A percentile compares a stretch with the other conserved stretches of the same genome.
Conservation (phyloP, 2,113 vertebrate species). For the Sceloporus tristichus region DNA sequence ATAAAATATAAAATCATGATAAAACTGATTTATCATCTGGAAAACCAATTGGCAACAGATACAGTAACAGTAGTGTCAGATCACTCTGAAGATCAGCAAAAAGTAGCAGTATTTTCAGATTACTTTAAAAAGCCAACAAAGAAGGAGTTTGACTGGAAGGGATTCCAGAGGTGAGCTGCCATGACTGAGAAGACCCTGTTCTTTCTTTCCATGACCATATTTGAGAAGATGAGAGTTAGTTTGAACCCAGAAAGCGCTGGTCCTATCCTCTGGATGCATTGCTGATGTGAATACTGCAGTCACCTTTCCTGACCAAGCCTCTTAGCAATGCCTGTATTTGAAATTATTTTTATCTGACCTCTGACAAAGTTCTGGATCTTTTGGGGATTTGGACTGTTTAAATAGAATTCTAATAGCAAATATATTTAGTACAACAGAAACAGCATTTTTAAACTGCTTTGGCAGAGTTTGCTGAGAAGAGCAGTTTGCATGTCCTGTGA, state of each 20-base stretch:
- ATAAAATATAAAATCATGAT: not conserved
- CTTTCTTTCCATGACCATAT: no score
- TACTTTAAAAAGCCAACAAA: no score
- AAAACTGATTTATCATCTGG: not conserved
- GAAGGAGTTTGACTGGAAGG: no score
- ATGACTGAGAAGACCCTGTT: no score
- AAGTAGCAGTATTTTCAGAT: no score
- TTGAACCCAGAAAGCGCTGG: no score
- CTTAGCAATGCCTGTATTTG: not conserved
- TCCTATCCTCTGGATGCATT: no score
- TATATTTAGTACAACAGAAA: not conserved
- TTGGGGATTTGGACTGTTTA: fast-evolving
- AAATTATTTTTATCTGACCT: not conserved
- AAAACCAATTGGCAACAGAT: not conserved
- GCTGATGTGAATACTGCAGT: not conserved
- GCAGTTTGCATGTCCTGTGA: not conserved
- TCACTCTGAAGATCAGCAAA: not conserved
- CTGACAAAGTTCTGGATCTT: not conserved
- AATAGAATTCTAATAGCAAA: not conserved
- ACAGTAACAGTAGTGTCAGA: not conserved
- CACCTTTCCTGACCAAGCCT: not conserved
- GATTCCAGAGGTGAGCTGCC: no score
- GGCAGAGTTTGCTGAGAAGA: constrained; percentile 7
- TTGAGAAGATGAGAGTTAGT: no score
- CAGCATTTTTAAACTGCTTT: constrained; percentile 23